Evolutionary conservation across 2,797 vertebrate species (phyloP).

Genomic region (Clangula hyemalis): DNA sequence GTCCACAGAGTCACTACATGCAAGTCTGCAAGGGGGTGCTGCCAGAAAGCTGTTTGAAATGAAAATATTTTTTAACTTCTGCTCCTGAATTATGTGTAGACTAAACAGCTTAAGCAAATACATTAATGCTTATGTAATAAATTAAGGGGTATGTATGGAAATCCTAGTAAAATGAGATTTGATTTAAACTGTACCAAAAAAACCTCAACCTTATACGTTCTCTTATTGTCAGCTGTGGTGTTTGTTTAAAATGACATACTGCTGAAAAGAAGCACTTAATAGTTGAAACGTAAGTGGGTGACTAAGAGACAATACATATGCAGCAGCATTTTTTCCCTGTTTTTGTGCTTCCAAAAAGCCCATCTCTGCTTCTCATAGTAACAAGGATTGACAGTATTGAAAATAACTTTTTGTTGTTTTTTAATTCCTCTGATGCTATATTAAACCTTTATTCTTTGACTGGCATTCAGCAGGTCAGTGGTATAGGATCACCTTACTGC

Average conservation of each 20-base stretch:
- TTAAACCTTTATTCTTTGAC: conserved; percentile 22
- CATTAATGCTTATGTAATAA: background rate
- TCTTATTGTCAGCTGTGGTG: background rate
- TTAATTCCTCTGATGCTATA: background rate
- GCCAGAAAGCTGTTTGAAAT: background rate
- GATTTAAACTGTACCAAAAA: background rate
- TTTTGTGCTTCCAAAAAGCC: background rate
- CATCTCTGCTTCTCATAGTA: background rate
- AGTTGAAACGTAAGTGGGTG: conserved; percentile 15
- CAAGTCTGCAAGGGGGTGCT: background rate
- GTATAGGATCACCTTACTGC: conserved; percentile 27
- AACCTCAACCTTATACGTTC: background rate
- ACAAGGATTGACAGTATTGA: background rate
- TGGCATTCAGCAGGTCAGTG: background rate
- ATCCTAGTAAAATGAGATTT: background rate
- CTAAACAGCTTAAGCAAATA: background rate
- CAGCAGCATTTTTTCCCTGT: background rate
- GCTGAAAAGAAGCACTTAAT: conserved; percentile 17
- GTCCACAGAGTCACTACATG: background rate
- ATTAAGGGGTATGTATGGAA: background rate
- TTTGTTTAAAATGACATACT: background rate
- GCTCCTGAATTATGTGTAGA: background rate
- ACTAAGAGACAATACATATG: background rate
- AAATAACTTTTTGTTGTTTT: background rate
- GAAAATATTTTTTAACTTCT: background rate